Evolutionary conservation across 30 jellyfish, hydroid and myxozoan species (phyloP).

Genomic region (Phacellophora camtschatica): DNA sequence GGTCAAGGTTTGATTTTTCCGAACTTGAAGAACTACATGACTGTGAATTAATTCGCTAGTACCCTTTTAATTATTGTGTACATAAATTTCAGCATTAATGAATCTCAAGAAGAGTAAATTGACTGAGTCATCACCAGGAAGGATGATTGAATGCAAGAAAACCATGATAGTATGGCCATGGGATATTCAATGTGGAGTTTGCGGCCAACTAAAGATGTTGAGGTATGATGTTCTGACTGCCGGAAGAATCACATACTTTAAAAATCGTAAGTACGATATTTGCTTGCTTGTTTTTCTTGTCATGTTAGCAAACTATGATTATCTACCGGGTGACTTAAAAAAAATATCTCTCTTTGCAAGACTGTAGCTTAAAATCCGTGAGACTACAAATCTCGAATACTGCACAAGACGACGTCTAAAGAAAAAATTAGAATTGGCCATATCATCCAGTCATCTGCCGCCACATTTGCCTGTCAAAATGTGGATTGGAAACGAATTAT

Average conservation of each 20-base stretch:
- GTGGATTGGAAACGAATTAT: too few relatives aligned
- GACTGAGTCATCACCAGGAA: neutral
- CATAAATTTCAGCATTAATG: neutral
- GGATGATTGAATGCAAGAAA: neutral
- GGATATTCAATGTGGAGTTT: neutral
- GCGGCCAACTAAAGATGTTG: neutral
- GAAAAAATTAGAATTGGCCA: too few relatives aligned
- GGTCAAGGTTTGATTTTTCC: too few relatives aligned
- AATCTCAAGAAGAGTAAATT: neutral
- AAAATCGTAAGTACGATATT: conserved; percentile 3
- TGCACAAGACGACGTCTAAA: too few relatives aligned
- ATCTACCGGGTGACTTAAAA: too few relatives aligned
- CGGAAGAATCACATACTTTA: conserved; percentile 2
- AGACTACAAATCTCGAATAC: too few relatives aligned
- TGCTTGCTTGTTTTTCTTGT: too few relatives aligned
- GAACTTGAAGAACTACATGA: too few relatives aligned
- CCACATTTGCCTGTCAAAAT: too few relatives aligned
- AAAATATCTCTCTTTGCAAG: neutral
- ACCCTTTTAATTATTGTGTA: too few relatives aligned
- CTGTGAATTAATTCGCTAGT: too few relatives aligned
- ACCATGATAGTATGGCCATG: neutral
- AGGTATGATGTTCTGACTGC: neutral
- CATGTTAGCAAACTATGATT: neutral
- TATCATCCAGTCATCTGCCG: neutral
- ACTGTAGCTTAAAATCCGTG: neutral